phyloP scores from a whole-genome alignment of 2,888 invertebrate genomes.

The Flabesymbios commensalis region DNA sequence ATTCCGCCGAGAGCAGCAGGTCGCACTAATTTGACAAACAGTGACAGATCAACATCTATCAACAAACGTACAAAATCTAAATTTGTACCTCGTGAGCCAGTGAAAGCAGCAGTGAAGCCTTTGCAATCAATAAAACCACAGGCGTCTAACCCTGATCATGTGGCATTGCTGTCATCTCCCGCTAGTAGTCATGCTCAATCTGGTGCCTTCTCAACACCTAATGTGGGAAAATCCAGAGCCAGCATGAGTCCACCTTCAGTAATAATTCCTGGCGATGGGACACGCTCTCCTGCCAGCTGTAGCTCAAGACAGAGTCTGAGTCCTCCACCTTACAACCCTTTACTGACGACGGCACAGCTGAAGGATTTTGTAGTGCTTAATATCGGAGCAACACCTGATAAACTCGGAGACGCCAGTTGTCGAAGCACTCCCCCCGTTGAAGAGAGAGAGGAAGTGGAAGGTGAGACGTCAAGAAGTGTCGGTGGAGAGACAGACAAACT shows the following conservation, averaged over 20 bases:
- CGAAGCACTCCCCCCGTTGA: too few relatives aligned
- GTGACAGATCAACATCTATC: background rate
- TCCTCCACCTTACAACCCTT: too few relatives aligned
- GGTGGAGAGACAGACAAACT: slow-evolving; percentile 10
- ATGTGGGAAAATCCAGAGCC: too few relatives aligned
- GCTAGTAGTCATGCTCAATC: background rate
- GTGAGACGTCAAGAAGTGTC: background rate
- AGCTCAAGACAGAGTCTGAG: too few relatives aligned
- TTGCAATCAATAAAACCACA: background rate
- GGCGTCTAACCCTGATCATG: background rate
- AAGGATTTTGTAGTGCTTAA: too few relatives aligned
- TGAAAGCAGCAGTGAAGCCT: slow-evolving; percentile 19
- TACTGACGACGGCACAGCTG: background rate
- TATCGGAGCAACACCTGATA: too few relatives aligned
- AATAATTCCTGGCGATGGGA: too few relatives aligned
- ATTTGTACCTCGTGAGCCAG: slow-evolving; percentile 20
- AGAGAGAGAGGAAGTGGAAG: too few relatives aligned
- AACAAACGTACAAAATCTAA: background rate
- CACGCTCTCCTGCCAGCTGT: background rate
- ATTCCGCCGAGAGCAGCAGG: background rate
- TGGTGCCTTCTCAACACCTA: too few relatives aligned
- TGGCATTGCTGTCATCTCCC: background rate
- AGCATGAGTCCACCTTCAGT: too few relatives aligned
- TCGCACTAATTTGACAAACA: background rate
- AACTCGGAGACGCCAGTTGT: too few relatives aligned